Conservation (phyloP, 2,113 vertebrate genomes). For the Serilophus lunatus region DNA sequence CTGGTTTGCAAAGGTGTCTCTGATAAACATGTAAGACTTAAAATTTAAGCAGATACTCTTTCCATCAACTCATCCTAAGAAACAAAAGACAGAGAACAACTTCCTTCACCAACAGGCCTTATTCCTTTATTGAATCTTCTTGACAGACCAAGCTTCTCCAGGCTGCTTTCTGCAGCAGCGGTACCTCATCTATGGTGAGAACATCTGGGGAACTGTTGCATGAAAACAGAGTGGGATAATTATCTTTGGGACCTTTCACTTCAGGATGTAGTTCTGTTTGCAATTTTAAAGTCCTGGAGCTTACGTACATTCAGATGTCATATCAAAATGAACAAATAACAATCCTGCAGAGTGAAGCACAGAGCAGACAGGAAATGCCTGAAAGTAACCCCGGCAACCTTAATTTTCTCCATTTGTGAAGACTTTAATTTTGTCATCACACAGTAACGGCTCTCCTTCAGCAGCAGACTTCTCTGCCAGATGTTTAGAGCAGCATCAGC, state of each 20-base stretch:
- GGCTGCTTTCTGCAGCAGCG: neutral
- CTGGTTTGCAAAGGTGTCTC: neutral
- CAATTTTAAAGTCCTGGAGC: neutral
- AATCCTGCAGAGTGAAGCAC: neutral
- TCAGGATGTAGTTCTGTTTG: neutral
- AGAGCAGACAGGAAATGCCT: constrained; percentile 35
- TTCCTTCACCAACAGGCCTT: neutral
- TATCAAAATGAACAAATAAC: neutral
- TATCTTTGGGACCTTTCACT: neutral
- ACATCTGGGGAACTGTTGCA: neutral
- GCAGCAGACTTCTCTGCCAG: neutral
- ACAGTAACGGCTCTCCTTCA: neutral
- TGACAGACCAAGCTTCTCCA: neutral
- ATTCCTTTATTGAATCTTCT: neutral
- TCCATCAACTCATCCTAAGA: neutral
- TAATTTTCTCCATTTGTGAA: constrained; percentile 46
- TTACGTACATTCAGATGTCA: neutral
- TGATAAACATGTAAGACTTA: neutral
- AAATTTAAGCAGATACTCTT: neutral
- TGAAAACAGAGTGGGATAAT: neutral
- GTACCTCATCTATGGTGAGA: neutral
- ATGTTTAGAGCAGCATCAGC: constrained; percentile 4
- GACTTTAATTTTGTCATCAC: constrained; percentile 31
- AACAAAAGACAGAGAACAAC: neutral
- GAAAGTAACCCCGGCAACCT: constrained; percentile 30